These are phyloP conservation scores for Anthoscopus minutus DNA, from an alignment of 2,113 vertebrate species.

Conservation along the genomic window DNA sequence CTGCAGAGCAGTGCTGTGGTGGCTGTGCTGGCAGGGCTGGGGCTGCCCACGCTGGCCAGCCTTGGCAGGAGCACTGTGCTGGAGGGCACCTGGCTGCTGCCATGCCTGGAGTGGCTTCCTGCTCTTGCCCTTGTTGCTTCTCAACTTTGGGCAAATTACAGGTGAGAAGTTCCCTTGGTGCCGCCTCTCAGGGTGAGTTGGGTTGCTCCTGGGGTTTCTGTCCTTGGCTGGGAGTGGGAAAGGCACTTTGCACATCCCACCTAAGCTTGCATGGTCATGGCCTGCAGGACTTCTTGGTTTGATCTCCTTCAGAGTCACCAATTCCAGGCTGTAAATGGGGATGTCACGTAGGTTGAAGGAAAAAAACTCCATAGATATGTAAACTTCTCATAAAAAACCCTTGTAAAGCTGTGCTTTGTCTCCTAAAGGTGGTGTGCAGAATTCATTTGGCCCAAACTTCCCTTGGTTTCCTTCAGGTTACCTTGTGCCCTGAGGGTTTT, in stretches of 20 bases:
- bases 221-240: background rate
- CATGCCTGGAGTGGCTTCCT: conserved; percentile 77
- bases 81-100: conserved; percentile 47
- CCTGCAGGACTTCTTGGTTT: background rate
- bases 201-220: background rate
- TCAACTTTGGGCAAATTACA: conserved; percentile 83
- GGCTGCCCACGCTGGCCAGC: conserved; percentile 65
- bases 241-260: background rate
- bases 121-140: conserved; percentile 72
- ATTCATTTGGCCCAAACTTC: background rate
- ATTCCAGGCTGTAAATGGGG: background rate
- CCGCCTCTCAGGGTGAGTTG: accelerated
- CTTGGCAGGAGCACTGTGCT: conserved; percentile 66
- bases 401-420: background rate
- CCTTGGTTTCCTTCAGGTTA: background rate
- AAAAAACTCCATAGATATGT: background rate
- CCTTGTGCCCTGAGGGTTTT: background rate
- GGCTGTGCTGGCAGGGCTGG: conserved; percentile 87
- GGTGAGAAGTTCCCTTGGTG: conserved; percentile 63
- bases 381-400: background rate
- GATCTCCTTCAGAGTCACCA: background rate
- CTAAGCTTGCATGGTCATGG: background rate
- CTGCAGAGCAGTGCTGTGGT: conserved; percentile 88
- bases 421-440: background rate
- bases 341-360: accelerated